Base-by-base conservation (phyloP, 2,797 vertebrate species). In the Halcyon smyrnensis region DNA sequence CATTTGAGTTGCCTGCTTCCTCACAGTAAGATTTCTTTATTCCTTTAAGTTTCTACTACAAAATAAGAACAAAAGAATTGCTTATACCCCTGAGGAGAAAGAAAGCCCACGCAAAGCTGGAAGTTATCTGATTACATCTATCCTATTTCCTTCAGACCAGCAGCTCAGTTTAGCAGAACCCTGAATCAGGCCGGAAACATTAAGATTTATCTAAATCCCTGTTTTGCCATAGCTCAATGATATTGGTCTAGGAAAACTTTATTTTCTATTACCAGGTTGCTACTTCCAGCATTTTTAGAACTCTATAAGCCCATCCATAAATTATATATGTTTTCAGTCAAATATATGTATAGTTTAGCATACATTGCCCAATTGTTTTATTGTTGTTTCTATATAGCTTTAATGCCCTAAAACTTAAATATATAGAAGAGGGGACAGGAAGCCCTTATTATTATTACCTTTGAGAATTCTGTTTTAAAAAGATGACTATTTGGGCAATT, bases 381-480 rank as follows among this genome's bases (percentile, higher is more conserved):
- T 17, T 85, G 28, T 17, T 67, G 7, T 39, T 88, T 87, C 51
- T 60, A 75, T 43, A 79, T 11, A 82, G 3, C 2, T 63, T 79
- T 69, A 90, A 84, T 89, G 27, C 5, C 32, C 69, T 30, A 70
- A 85, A 93, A 95, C n/a, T 21, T 62, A 95, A 82, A 78, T 67
- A 63, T 17, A 39, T 54, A 64, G 24, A 87, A 20, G 5, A 69
- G 10, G 17, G 14, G 10, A 50, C 19, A 91, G 53, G 21, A 92
- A 89, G 5, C 2, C 8, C 11, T 83, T 70, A 50, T 41, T 92
- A 69, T 83, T 70, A 50, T 41, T 92, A 71, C 7, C 71, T 84
- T 95, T 96, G 73, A 93, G 93, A 51, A 63, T 91, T 90, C 67
- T 82, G 12, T 30, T 78, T n/a, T 43, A 86, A 95, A 94, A 95